Conservation (phyloP, 1,140 invertebrate species). For the Drosophila pseudoobscura region DNA sequence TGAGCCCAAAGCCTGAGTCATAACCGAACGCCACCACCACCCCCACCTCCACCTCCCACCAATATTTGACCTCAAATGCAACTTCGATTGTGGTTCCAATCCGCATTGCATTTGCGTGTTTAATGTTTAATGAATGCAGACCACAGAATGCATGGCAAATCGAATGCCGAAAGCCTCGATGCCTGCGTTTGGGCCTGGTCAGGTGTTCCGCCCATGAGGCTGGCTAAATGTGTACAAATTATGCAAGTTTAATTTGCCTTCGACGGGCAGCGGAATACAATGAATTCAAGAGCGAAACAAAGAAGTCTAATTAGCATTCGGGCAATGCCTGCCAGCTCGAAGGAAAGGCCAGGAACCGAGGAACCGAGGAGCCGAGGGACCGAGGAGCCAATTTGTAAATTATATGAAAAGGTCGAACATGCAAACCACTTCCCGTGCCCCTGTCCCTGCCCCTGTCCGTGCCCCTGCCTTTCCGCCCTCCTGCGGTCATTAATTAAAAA, state of each 20-base stretch:
- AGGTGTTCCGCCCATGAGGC: conserved; percentile 46
- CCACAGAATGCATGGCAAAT: conserved; percentile 45
- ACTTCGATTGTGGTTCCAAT: conserved; percentile 16
- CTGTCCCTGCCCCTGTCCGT: not conserved
- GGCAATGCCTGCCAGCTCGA: conserved; percentile 10
- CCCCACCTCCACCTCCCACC: not conserved
- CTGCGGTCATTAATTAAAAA: conserved; percentile 67
- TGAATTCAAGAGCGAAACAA: conserved; percentile 24
- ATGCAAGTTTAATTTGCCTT: conserved; percentile 65
- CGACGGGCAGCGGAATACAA: conserved; percentile 26
- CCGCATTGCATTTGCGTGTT: conserved; percentile 57
- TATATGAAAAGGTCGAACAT: conserved; percentile 73
- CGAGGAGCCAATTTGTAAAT: conserved; percentile 70
- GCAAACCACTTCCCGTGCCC: conserved; percentile 58
- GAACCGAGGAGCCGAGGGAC: conserved; percentile 31
- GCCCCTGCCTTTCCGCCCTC: conserved; percentile 10
- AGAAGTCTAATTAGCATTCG: conserved; percentile 64
- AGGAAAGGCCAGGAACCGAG: conserved; percentile 27
- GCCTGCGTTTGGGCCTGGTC: conserved; percentile 33
- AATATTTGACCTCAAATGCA: conserved; percentile 52
- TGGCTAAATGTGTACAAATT: conserved; percentile 36
- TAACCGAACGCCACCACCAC: no score
- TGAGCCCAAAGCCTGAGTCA: conserved; percentile 10
- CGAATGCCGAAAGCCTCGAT: conserved; percentile 48
- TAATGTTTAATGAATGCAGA: conserved; percentile 59